Percentiles rank a stretch among this genome's conserved stretches.
These are phyloP conservation scores for Aphelenchoides fujianensis DNA, from an alignment of 1,140 invertebrate species.

Conservation along the genomic window DNA sequence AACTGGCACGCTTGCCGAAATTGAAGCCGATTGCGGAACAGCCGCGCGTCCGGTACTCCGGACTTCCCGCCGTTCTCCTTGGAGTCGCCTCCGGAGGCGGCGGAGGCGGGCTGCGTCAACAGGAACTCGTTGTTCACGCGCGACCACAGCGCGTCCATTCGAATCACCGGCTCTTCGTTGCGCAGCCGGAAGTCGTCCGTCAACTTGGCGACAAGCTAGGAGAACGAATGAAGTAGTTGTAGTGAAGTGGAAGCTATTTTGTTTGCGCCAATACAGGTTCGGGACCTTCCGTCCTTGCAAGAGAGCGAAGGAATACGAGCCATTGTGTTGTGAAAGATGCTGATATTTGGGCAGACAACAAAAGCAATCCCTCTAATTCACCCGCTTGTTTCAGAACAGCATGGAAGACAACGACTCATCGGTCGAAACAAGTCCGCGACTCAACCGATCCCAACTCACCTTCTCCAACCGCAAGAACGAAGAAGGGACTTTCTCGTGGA, in stretches of 20 bases:
- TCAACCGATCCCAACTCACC: constrained; percentile 59
- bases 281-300: no score
- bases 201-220: constrained; percentile 60
- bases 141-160: constrained; percentile 76
- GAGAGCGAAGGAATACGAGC: no score
- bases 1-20: constrained; percentile 91
- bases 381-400: no score
- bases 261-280: no score
- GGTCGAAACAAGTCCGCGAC: constrained; percentile 25
- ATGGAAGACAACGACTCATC: no score
- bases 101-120: background rate
- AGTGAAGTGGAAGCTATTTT: no score
- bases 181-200: constrained; percentile 62
- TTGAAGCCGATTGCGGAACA: constrained; percentile 82
- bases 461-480: constrained; percentile 91
- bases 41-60: constrained; percentile 4
- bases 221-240: background rate
- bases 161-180: constrained; percentile 80
- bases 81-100: background rate
- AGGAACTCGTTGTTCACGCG: constrained; percentile 68
- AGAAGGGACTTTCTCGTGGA: constrained; percentile 90
- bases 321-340: no score
- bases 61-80: background rate
- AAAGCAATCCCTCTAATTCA: no score
- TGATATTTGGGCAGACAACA: no score